phyloP scores from a whole-genome alignment of 2,797 vertebrate species.

The Falco novaeseelandiae region DNA sequence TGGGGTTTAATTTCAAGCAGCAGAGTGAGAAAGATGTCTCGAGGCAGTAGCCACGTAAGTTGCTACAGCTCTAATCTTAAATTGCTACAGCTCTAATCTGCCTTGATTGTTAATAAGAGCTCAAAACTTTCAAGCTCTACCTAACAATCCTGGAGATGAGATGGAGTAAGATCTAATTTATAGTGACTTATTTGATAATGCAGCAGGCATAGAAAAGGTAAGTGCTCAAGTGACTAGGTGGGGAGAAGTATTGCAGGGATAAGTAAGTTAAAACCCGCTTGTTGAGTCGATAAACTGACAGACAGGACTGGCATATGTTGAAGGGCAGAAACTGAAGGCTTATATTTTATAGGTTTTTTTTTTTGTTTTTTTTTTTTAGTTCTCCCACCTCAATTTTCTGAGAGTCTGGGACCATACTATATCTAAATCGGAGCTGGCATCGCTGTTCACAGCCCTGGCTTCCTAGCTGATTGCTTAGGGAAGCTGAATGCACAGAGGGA shows the following conservation, averaged over 20 bases:
- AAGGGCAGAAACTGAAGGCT: not conserved
- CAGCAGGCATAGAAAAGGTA: not conserved
- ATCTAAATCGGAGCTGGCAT: not conserved
- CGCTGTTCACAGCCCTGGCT: not conserved
- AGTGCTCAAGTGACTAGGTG: not conserved
- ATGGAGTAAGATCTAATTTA: not conserved
- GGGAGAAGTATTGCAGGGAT: not conserved
- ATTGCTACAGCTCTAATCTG: not conserved
- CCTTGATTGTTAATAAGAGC: not conserved
- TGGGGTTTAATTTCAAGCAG: not conserved
- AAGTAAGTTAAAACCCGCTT: not conserved
- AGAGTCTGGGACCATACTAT: not conserved
- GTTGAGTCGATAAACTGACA: not conserved
- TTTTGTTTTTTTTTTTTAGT: not conserved
- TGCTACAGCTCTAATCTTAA: not conserved
- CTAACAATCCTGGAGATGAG: not conserved
- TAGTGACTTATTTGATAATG: not conserved
- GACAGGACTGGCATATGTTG: not conserved
- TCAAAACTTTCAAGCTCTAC: not conserved
- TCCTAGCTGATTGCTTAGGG: not conserved
- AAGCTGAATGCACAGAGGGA: not conserved
- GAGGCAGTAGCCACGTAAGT: not conserved
- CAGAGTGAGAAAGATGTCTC: not conserved
- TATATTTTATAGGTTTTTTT: fast-evolving
- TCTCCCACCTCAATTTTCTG: not conserved